phyloP scores from a whole-genome alignment of 2,797 vertebrate genomes.

The Smutsia temminckii region DNA sequence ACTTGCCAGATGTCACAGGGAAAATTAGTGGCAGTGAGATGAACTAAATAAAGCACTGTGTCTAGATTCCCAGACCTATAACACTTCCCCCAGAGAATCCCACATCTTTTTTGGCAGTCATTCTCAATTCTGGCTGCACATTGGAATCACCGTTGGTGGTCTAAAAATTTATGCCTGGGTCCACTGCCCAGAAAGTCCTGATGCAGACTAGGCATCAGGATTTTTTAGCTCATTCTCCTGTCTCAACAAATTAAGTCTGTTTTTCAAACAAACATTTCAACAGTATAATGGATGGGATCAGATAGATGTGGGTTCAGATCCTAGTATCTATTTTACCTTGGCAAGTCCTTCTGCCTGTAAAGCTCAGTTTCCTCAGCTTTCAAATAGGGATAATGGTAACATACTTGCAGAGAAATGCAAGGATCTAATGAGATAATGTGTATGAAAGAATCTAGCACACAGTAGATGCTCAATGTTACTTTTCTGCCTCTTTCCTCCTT shows the following conservation, averaged over 20 bases:
- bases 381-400: neutral
- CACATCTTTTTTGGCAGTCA: neutral
- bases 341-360: neutral
- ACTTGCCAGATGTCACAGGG: neutral
- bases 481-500: neutral
- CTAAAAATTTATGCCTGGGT: neutral
- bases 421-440: neutral
- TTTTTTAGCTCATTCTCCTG: neutral
- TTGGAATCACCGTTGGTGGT: neutral
- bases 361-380: neutral
- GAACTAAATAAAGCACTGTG: neutral
- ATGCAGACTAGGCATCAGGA: neutral
- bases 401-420: neutral
- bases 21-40: neutral
- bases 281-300: neutral
- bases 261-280: slow-evolving; percentile 26
- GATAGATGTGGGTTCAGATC: neutral
- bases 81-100: neutral
- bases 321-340: neutral
- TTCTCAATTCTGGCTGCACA: neutral
- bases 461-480: neutral
- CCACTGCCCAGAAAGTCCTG: neutral
- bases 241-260: neutral
- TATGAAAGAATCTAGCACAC: neutral
- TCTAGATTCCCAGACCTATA: neutral